Percentiles rank a stretch among this genome's conserved stretches.
These are phyloP conservation scores for Peromyscus attwateri DNA, from an alignment of 2,797 vertebrate species.

Conservation along the genomic window DNA sequence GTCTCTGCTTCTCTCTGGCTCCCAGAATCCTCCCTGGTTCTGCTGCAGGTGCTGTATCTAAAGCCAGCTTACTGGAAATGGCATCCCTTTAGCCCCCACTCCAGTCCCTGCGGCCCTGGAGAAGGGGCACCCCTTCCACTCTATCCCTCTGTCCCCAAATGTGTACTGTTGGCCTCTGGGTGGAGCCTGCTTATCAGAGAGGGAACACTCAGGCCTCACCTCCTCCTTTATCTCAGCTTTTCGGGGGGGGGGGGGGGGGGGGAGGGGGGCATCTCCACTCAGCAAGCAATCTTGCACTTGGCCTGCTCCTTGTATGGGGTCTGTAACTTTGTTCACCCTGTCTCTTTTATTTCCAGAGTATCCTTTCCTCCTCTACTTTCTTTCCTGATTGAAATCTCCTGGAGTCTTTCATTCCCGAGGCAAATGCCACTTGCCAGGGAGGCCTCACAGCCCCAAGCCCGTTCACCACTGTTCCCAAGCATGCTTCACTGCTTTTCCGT, in stretches of 20 bases:
- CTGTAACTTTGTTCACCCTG: neutral
- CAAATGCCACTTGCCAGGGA: neutral
- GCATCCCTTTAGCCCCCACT: neutral
- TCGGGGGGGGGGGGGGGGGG: constrained; percentile 18
- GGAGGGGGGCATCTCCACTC: neutral
- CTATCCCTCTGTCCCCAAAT: neutral
- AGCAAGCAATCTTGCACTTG: constrained; percentile 19
- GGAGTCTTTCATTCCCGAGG: neutral
- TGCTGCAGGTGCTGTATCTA: neutral
- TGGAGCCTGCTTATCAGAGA: constrained; percentile 73
- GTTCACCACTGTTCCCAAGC: neutral
- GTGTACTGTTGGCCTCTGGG: constrained; percentile 53
- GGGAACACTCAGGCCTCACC: constrained; percentile 58
- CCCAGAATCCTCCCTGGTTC: constrained; percentile 3
- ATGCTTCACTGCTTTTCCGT: neutral
- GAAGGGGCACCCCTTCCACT: constrained; percentile 43
- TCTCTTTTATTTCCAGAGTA: constrained; percentile 51
- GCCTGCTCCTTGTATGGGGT: neutral
- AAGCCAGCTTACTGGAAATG: neutral
- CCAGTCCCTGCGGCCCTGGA: constrained; percentile 4
- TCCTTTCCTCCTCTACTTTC: neutral
- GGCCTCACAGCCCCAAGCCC: neutral
- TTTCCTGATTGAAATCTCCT: constrained; percentile 24
- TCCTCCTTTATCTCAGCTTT: constrained; percentile 72
- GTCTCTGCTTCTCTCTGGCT: neutral